Evolutionary conservation across 2,888 invertebrate genomes (phyloP).

Genomic region (Adelphocoris suturalis): DNA sequence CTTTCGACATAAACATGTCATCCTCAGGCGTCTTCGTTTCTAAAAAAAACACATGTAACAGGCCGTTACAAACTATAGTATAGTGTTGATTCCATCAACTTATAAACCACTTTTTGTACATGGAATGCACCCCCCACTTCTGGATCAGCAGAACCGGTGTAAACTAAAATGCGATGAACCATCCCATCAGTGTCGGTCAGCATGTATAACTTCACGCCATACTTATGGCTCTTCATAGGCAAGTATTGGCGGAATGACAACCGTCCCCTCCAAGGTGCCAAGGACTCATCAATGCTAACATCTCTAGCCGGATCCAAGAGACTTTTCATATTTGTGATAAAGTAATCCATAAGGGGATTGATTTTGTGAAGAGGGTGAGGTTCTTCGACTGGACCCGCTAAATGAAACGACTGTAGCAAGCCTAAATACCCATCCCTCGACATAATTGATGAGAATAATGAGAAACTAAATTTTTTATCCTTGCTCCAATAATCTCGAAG

Average conservation of each 20-base stretch:
- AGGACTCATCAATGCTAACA: constrained; percentile 77
- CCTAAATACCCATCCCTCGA: constrained; percentile 48
- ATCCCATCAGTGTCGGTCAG: constrained; percentile 77
- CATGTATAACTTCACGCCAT: constrained; percentile 78
- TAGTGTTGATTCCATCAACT: constrained; percentile 47
- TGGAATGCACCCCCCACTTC: constrained; percentile 63
- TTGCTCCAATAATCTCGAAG: constrained; percentile 44
- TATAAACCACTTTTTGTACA: constrained; percentile 45
- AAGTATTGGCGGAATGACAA: constrained; percentile 77
- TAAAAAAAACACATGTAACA: too few relatives aligned
- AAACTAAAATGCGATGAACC: constrained; percentile 76
- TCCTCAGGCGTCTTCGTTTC: too few relatives aligned
- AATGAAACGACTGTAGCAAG: constrained; percentile 46
- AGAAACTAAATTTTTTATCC: constrained; percentile 46
- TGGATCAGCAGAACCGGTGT: constrained; percentile 75
- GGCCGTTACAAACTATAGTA: too few relatives aligned
- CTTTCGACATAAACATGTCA: too few relatives aligned
- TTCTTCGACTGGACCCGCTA: constrained; percentile 45
- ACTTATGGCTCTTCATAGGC: constrained; percentile 74
- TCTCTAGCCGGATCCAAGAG: constrained; percentile 77
- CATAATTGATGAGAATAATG: constrained; percentile 51
- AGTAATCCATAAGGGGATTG: constrained; percentile 75
- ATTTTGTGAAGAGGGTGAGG: constrained; percentile 76
- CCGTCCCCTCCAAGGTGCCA: constrained; percentile 78
- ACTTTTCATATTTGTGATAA: constrained; percentile 77